Base-by-base conservation (phyloP, 2,797 vertebrate species). In the Rhinichthys osculus region DNA sequence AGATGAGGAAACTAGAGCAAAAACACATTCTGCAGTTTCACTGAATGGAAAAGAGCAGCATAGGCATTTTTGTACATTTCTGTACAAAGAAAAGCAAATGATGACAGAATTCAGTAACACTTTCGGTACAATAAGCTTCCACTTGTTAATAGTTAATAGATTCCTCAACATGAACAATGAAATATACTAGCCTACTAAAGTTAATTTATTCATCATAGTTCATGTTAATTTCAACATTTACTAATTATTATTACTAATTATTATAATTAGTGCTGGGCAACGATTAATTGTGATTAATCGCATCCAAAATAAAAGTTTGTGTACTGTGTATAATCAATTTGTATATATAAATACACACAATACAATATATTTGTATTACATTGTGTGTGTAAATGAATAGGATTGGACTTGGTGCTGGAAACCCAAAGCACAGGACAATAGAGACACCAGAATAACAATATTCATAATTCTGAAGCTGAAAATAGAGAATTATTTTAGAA, bases 1-100 rank as follows among this genome's bases (percentile, higher is more conserved):
- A 98, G 93, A 86, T 96, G 96, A 17, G 97, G 97, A 87, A 95
- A 97, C 97, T 98, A 88, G 5, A 89, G 89, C 23, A 78, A 23
- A 84, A 19, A 54, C 7, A 59, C 33, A 64, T 3, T 5, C 8
- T 23, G 66, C 17, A 33, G 27, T 30, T 33, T 33, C 21, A 42
- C 16, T 50, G 11, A 50, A 79, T 7, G 10, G 35, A 77, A 17
- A 57, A 35, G 30, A 47, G 35, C 54, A 80, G 5, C 17, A 5
- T 9, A 33, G 3, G 44, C 11, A 38, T 19, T 76, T 23, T 17
- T 50, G n/a, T 19, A 30, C 33, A 47, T 14, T 8, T 57, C 30
- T 38, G 30, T 30, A 30, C 30, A 30, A 30, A 30, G 30, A 1
- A 62, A 19, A 52, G 2, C 54, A 19, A 52, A 19, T 13, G 4